Conservation (phyloP, 2,888 invertebrate species). For the Meiosimyza decipiens region DNA sequence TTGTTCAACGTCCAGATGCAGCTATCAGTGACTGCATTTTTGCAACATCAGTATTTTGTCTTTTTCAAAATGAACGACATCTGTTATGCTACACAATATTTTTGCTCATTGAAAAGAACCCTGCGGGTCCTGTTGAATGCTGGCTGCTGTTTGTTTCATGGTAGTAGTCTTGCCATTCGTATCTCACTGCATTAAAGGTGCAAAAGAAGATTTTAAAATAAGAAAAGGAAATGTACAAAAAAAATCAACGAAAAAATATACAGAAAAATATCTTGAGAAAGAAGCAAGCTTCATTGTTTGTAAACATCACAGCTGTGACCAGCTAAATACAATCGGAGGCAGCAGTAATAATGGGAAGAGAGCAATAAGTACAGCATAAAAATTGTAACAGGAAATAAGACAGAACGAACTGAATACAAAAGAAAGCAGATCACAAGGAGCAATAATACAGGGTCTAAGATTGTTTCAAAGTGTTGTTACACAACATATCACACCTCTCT, state of each 20-base stretch:
- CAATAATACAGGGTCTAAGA: slow-evolving; percentile 27
- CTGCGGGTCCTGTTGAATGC: too few species aligned
- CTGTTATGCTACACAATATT: too few species aligned
- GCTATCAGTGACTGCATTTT: too few species aligned
- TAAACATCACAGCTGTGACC: not conserved
- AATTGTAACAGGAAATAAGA: slow-evolving; percentile 40
- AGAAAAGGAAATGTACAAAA: not conserved
- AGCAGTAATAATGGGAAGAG: slow-evolving; percentile 6
- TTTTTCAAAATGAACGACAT: too few species aligned
- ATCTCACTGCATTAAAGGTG: too few species aligned
- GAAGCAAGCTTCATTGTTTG: not conserved
- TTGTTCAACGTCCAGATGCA: too few species aligned
- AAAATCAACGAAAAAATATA: not conserved
- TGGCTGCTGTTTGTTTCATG: too few species aligned
- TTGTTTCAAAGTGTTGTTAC: not conserved
- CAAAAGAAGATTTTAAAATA: too few species aligned
- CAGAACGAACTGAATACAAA: slow-evolving; percentile 30
- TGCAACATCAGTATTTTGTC: too few species aligned
- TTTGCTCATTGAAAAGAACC: too few species aligned
- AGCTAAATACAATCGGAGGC: not conserved
- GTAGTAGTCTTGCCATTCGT: too few species aligned
- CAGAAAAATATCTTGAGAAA: not conserved
- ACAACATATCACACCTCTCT: too few species aligned
- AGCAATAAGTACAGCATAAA: slow-evolving; percentile 26
- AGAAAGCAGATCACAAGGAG: not conserved